Percentiles rank a stretch among this genome's conserved stretches.
phyloP scores from a whole-genome alignment of 2,888 invertebrate species.

The Drosophila rubida region DNA sequence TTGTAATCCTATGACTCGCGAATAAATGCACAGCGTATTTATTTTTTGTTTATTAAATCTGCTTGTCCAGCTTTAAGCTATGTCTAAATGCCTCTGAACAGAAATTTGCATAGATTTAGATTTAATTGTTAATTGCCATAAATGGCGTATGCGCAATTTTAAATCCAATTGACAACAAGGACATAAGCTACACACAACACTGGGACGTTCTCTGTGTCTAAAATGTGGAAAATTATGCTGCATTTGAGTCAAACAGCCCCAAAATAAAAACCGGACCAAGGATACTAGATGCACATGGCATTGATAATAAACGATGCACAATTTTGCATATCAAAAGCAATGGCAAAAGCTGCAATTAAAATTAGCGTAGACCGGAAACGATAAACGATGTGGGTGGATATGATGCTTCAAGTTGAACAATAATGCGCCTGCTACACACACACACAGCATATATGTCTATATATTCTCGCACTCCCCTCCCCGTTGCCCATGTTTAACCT shows the following conservation, averaged over 20 bases:
- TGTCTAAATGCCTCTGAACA: background rate
- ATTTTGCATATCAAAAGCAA: constrained; percentile 74
- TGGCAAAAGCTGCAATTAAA: constrained; percentile 65
- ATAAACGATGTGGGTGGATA: constrained; percentile 9
- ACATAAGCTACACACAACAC: background rate
- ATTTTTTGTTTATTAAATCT: background rate
- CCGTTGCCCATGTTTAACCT: constrained; percentile 40
- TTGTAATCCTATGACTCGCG: constrained; percentile 27
- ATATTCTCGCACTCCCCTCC: constrained; percentile 15
- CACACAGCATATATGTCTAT: constrained; percentile 4
- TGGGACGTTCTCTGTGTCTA: constrained; percentile 1
- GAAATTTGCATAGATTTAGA: background rate
- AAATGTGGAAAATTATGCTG: constrained; percentile 65
- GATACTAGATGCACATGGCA: constrained; percentile 49
- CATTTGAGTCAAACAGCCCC: constrained; percentile 59
- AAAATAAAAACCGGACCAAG: constrained; percentile 48
- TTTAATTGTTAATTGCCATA: constrained; percentile 14
- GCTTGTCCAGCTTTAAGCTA: background rate
- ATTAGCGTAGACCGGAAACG: constrained; percentile 49
- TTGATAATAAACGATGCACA: constrained; percentile 72
- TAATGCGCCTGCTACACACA: constrained; percentile 60
- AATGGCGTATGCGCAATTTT: constrained; percentile 57
- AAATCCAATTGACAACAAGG: constrained; percentile 45
- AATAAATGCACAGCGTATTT: constrained; percentile 8
- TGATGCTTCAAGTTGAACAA: constrained; percentile 38